A percentile compares a stretch with the other conserved stretches of the same genome.
phyloP scores from a whole-genome alignment of 2,888 invertebrate genomes.

The Slavum lentiscoides region DNA sequence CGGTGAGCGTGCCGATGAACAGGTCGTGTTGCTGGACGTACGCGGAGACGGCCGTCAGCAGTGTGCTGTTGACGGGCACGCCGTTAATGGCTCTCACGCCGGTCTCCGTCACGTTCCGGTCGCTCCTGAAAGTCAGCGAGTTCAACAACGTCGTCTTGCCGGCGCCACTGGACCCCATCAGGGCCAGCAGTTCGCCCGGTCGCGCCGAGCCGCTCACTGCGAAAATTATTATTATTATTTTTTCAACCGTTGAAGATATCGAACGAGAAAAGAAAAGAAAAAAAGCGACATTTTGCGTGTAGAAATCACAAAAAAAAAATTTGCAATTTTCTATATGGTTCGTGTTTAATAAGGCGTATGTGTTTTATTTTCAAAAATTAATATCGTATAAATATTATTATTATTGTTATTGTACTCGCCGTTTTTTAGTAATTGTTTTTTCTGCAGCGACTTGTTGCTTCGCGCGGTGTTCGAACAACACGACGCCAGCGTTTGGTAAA shows the following conservation, averaged over 20 bases:
- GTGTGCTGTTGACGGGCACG: constrained; percentile 71
- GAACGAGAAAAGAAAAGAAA: too few relatives aligned
- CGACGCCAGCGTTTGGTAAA: constrained; percentile 13
- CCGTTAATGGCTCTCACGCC: constrained; percentile 74
- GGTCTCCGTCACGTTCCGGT: constrained; percentile 69
- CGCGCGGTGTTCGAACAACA: background rate
- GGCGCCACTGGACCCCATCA: constrained; percentile 89
- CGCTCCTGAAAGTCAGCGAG: constrained; percentile 80
- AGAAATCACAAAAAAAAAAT: too few relatives aligned
- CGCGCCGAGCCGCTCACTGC: constrained; percentile 80
- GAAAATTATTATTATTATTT: background rate
- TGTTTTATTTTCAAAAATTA: too few relatives aligned
- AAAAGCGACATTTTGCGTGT: too few relatives aligned
- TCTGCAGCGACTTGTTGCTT: constrained; percentile 7
- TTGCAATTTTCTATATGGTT: too few relatives aligned
- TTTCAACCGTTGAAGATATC: too few relatives aligned
- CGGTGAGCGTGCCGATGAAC: constrained; percentile 88
- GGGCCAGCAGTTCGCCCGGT: constrained; percentile 83
- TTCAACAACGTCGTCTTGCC: constrained; percentile 94
- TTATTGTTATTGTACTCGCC: background rate
- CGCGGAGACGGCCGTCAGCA: constrained; percentile 77
- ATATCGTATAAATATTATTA: too few relatives aligned
- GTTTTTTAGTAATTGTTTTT: constrained; percentile 36
- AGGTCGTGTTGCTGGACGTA: constrained; percentile 94
- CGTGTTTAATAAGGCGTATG: too few relatives aligned